phyloP scores from a whole-genome alignment of 2,797 vertebrate genomes.

The Coluber constrictor region DNA sequence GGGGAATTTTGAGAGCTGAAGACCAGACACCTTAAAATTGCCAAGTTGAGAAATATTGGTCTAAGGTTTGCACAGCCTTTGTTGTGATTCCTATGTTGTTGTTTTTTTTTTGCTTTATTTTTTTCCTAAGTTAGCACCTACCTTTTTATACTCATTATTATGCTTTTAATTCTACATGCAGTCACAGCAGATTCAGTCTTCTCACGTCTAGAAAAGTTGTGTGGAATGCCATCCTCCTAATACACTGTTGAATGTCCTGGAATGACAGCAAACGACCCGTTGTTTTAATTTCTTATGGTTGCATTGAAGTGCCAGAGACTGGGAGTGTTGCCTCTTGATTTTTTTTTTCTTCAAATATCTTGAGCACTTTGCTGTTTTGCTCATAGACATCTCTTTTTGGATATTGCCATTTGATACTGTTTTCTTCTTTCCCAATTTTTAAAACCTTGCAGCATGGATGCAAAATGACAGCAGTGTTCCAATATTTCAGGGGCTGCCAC shows the following conservation, averaged over 20 bases:
- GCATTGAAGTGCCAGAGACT: background rate
- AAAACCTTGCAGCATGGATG: background rate
- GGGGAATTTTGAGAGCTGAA: background rate
- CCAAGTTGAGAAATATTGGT: background rate
- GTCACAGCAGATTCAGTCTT: background rate
- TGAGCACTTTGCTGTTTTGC: background rate
- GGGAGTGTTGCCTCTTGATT: background rate
- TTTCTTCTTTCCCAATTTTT: background rate
- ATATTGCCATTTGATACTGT: background rate
- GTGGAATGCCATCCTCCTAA: background rate
- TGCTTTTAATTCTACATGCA: background rate
- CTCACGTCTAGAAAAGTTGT: background rate
- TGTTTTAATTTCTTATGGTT: background rate
- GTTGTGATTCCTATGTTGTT: background rate
- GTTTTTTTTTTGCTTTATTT: background rate
- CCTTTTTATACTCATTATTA: background rate
- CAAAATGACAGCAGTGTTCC: background rate
- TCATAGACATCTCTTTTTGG: background rate
- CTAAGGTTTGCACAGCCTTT: background rate
- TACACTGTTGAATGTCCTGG: background rate
- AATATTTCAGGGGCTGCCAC: no score
- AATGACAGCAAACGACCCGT: background rate
- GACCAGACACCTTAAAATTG: background rate
- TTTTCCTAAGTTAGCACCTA: background rate
- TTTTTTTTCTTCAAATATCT: background rate